Evolutionary conservation across 2,113 vertebrate species (phyloP).

Genomic region (Lampris incognitus): DNA sequence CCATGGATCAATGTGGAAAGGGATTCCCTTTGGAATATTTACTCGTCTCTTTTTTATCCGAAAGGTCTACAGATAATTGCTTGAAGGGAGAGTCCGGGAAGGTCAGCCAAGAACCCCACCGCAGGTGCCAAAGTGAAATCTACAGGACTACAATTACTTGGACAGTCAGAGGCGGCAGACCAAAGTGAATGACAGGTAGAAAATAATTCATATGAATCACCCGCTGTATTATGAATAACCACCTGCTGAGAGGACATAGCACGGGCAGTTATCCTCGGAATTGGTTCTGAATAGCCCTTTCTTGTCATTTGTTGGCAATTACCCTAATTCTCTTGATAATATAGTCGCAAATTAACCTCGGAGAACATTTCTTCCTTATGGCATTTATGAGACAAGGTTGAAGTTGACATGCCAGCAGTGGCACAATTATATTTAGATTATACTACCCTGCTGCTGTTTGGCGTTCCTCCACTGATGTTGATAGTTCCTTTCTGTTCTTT

Average conservation of each 20-base stretch:
- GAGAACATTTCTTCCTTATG: conserved; percentile 66
- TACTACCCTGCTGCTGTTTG: conserved; percentile 42
- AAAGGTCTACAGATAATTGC: conserved; percentile 76
- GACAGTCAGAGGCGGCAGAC: conserved; percentile 59
- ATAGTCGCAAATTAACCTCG: conserved; percentile 69
- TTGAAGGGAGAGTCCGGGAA: conserved; percentile 65
- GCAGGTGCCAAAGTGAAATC: conserved; percentile 73
- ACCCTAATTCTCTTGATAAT: conserved; percentile 75
- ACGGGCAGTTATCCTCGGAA: conserved; percentile 71
- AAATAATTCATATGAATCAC: conserved; percentile 77
- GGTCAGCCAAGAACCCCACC: conserved; percentile 75
- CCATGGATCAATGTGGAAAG: not conserved
- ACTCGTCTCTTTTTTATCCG: conserved; percentile 37
- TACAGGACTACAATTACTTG: conserved; percentile 76
- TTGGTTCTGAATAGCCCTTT: conserved; percentile 61
- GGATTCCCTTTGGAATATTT: conserved; percentile 64
- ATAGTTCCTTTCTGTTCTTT: not conserved
- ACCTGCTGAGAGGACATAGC: conserved; percentile 73
- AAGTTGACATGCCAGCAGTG: conserved; percentile 61
- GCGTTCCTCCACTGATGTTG: conserved; percentile 35
- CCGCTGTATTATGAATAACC: conserved; percentile 75
- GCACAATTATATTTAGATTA: conserved; percentile 69
- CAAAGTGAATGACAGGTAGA: conserved; percentile 80
- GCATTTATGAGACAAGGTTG: conserved; percentile 72
- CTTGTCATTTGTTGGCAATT: conserved; percentile 75